Evolutionary conservation across 2,797 vertebrate species (phyloP).

Genomic region (Anguilla marmorata): DNA sequence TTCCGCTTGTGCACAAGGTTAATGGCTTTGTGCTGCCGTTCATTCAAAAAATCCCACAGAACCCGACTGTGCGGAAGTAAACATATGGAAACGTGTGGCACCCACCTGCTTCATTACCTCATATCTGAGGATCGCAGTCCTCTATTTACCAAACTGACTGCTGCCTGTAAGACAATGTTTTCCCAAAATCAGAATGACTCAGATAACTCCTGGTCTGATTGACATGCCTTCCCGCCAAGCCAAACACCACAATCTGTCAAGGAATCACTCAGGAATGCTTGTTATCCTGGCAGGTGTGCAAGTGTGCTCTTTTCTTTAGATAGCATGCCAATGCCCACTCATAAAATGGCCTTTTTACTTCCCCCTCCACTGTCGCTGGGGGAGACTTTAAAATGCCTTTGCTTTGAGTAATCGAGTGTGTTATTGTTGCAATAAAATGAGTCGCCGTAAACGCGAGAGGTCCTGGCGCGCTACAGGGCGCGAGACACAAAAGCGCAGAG

Average conservation of each 20-base stretch:
- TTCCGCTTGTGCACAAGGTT: not conserved
- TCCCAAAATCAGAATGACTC: not conserved
- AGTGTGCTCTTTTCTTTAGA: not conserved
- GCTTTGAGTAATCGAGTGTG: conserved; percentile 26
- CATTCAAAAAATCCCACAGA: not conserved
- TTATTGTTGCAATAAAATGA: conserved; percentile 15
- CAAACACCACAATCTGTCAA: not conserved
- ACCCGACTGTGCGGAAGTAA: not conserved
- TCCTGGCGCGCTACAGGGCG: conserved; percentile 12
- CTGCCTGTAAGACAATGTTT: not conserved
- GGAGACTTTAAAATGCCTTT: not conserved
- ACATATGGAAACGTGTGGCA: not conserved
- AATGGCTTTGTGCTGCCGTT: not conserved
- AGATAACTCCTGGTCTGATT: not conserved
- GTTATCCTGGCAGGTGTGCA: conserved; percentile 1
- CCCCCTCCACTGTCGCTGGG: not conserved
- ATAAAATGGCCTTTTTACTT: not conserved
- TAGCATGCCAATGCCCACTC: not conserved
- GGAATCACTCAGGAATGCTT: not conserved
- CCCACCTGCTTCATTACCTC: not conserved
- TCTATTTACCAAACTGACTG: not conserved
- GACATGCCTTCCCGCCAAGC: not conserved
- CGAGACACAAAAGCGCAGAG: not conserved
- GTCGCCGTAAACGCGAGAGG: not conserved
- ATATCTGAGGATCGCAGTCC: not conserved